Base-by-base conservation (phyloP, 2,797 vertebrate species). In the Onychomys torridus region DNA sequence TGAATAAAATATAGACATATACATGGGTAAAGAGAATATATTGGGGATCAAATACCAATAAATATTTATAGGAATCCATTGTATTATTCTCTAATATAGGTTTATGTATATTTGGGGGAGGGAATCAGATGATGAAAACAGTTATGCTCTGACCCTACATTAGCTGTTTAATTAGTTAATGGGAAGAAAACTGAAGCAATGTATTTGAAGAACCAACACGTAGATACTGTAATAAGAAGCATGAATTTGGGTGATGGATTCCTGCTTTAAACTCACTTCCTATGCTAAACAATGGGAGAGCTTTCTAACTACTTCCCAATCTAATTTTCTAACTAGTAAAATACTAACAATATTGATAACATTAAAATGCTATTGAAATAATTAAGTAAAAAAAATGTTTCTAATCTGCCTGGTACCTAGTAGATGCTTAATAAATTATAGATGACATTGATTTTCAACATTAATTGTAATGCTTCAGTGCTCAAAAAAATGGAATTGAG, bases 131-230 rank as follows among this genome's bases (percentile, higher is more conserved):
- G 91, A 87, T 86, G 57, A 89, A 89, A 91, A 91, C 6, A 78
- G 59, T n/a, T 92, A 6, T 46, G 57, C n/a, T 65, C 49, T 86
- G 93, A 71, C 4, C 12, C 13, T 79, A 49, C 0, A 52, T 77
- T 92, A 46, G 19, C 8, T 92, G 27, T 89, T 96, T 63, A 84
- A n/a, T 88, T 89, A 94, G 83, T n/a, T 79, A 89, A 87, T 32
- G 27, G 37, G 84, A 87, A 90, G 63, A 13, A 46, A 84, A 86
- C 27, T 79, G 78, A 87, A 55, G 34, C 27, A 57, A 89, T 87
- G 46, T 90, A 43, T 96, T 79, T 90, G 52, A 95, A 77, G n/a
- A 34, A 6, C 4, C 59, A 75, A 57, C 17, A 77, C 84, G 29
- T 49, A 71, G 59, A 25, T 6, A 13, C 32, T 82, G 5, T 55